Evolutionary conservation across 2,888 invertebrate species (phyloP).

Genomic region (Mesochorus sp.): DNA sequence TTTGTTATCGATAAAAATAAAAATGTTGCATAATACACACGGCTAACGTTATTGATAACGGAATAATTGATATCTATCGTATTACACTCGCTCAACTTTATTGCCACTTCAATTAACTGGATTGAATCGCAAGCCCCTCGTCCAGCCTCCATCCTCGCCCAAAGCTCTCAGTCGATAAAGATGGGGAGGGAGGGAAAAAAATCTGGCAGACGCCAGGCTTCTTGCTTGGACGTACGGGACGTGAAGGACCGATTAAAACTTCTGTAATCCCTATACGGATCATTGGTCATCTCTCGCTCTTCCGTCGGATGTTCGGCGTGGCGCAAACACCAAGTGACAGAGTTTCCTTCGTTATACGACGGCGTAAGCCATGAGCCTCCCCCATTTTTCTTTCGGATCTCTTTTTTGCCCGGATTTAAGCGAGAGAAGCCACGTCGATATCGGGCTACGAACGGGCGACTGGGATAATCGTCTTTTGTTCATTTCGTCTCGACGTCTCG

Average conservation of each 20-base stretch:
- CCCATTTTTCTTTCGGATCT: slow-evolving; percentile 22
- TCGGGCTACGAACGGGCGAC: slow-evolving; percentile 54
- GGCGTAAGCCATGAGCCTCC: background rate
- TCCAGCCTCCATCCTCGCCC: slow-evolving; percentile 30
- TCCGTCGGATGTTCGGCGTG: slow-evolving; percentile 32
- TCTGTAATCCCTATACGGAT: slow-evolving; percentile 75
- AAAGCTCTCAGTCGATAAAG: slow-evolving; percentile 14
- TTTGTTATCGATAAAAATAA: no score
- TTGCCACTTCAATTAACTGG: slow-evolving; percentile 14
- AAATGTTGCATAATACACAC: background rate
- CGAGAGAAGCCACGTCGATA: slow-evolving; percentile 47
- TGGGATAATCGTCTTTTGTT: slow-evolving; percentile 64
- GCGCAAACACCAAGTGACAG: slow-evolving; percentile 75
- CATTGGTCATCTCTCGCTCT: slow-evolving; percentile 67
- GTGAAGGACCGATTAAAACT: slow-evolving; percentile 77
- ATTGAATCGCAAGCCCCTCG: slow-evolving; percentile 35
- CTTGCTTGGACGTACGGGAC: slow-evolving; percentile 55
- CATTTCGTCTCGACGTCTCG: slow-evolving; percentile 42
- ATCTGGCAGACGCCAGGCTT: slow-evolving; percentile 64
- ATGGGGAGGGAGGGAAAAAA: slow-evolving; percentile 43
- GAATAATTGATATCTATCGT: background rate
- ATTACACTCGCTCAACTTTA: background rate
- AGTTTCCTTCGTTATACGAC: slow-evolving; percentile 64
- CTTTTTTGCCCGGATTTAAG: slow-evolving; percentile 58
- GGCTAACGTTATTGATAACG: background rate